phyloP scores from a whole-genome alignment of 2,113 vertebrate genomes.

The Rafetus swinhoei region DNA sequence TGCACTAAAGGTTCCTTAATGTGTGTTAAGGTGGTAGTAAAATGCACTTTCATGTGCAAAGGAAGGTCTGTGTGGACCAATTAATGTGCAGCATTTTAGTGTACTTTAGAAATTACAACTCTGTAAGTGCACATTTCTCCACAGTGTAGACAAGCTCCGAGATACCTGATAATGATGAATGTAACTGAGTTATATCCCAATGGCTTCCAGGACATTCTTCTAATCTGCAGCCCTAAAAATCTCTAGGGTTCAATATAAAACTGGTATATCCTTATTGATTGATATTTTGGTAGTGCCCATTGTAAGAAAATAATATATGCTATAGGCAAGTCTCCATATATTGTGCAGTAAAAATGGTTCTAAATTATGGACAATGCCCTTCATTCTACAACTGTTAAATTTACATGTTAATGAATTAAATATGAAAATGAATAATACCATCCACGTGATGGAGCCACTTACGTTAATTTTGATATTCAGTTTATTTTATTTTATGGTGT shows the following conservation, averaged over 20 bases:
- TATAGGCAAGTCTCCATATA: neutral
- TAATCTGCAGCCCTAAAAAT: rapidly evolving
- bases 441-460: neutral
- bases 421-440: neutral
- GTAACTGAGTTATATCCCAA: neutral
- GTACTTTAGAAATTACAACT: neutral
- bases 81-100: neutral
- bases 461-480: neutral
- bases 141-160: neutral
- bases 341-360: neutral
- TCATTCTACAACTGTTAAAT: neutral
- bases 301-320: neutral
- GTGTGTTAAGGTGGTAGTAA: neutral
- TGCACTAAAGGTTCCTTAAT: neutral
- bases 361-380: neutral
- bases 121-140: neutral
- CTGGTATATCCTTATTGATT: rapidly evolving
- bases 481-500: neutral
- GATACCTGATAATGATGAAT: no score
- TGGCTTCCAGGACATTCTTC: neutral
- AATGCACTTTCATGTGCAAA: neutral
- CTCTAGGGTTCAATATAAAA: neutral
- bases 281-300: rapidly evolving
- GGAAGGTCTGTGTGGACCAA: neutral
- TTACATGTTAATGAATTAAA: neutral